Conservation (phyloP, 2,797 vertebrate species). For the Helostoma temminkii region DNA sequence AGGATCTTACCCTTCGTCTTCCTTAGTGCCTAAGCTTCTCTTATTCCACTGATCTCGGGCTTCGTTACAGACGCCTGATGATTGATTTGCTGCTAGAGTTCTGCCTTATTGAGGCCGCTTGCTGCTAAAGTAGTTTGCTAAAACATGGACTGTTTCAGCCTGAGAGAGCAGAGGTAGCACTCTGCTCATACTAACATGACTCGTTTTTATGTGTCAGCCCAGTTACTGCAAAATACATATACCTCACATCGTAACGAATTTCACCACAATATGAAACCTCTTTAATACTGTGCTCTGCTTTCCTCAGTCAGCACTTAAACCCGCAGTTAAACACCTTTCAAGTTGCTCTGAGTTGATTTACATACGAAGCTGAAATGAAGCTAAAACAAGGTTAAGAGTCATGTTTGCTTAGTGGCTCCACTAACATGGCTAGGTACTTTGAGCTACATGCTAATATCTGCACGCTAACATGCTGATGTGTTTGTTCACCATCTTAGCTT, state of each 20-base stretch:
- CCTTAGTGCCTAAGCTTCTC: constrained; percentile 56
- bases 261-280: too few species aligned
- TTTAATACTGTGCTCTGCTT: not conserved
- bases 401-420: too few species aligned
- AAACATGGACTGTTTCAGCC: not conserved
- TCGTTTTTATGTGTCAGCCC: not conserved
- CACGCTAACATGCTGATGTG: not conserved
- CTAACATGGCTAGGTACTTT: not conserved
- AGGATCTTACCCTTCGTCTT: not conserved
- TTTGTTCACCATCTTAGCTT: not conserved
- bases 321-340: not conserved
- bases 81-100: constrained; percentile 39
- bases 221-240: not conserved
- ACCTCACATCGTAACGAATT: not conserved
- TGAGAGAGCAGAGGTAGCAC: constrained; percentile 6
- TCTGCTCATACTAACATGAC: not conserved
- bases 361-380: not conserved
- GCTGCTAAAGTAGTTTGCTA: constrained; percentile 31
- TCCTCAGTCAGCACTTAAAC: not conserved
- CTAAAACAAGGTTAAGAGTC: not conserved
- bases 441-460: not conserved
- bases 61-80: constrained; percentile 18
- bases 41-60: constrained; percentile 2
- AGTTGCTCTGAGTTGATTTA: too few species aligned
- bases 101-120: constrained; percentile 5